Conservation (phyloP, 2,797 vertebrate species). For the Sphaeramia orbicularis region DNA sequence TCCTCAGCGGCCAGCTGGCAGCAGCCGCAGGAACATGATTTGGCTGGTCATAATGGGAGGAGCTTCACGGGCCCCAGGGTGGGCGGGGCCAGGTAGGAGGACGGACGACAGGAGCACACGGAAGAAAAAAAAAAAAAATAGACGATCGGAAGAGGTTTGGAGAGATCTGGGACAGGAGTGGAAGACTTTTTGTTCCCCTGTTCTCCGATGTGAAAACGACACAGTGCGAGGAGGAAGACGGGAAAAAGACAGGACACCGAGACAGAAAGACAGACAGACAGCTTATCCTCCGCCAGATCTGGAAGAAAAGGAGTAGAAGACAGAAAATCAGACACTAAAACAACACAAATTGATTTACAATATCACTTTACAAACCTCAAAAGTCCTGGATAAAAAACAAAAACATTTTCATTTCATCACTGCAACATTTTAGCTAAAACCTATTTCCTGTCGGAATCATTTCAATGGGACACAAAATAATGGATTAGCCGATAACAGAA, state of each 20-base stretch:
- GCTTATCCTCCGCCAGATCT: conserved; percentile 93
- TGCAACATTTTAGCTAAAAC: too few species aligned
- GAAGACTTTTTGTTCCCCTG: conserved; percentile 82
- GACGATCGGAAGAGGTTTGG: conserved; percentile 60
- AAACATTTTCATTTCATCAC: too few species aligned
- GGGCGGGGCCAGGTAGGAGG: conserved; percentile 33
- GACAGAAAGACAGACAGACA: conserved; percentile 58
- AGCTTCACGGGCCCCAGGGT: conserved; percentile 36
- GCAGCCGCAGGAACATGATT: conserved; percentile 49
- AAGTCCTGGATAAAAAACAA: too few species aligned
- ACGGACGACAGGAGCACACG: conserved; percentile 41
- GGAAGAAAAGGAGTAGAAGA: conserved; percentile 76
- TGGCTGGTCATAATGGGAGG: conserved; percentile 66
- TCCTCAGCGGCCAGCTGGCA: conserved; percentile 44
- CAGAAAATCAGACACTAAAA: too few species aligned
- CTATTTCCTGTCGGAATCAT: too few species aligned
- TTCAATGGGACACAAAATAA: too few species aligned
- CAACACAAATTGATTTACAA: not conserved
- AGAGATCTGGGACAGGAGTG: conserved; percentile 70
- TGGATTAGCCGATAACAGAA: too few species aligned
- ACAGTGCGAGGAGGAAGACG: conserved; percentile 79
- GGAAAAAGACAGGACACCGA: conserved; percentile 69
- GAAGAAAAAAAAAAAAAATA: conserved; percentile 15
- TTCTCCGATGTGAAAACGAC: conserved; percentile 79
- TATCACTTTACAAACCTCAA: too few species aligned